Evolutionary conservation across 2,888 invertebrate genomes (phyloP), one percentile per base, ranked within the genome.

Genomic region (Geophilus truncorum): DNA sequence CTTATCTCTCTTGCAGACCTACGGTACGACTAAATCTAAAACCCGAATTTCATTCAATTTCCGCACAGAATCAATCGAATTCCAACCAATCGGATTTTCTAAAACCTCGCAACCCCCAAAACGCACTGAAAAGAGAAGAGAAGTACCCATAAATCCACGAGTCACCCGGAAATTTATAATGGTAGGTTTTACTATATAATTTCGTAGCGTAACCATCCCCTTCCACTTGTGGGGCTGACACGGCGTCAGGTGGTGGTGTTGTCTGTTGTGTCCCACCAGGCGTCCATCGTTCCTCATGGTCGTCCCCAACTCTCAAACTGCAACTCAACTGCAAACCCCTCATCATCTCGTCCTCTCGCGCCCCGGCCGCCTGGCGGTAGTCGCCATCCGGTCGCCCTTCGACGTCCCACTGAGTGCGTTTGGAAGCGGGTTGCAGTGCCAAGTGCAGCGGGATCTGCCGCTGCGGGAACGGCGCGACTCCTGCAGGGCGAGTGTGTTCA

Each of bases 161-260:
- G 45, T 45, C 45, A n/a, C 45, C 15, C 45, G 45, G 18, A 45
- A 45, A 45, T 45, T 45, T 45, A 10, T 45, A 45, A 45, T 45
- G 45, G 45, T 45, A 45, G 18, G n/a, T 45, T 18, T 18, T 45
- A 45, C 45, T n/a, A 12, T 62, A 28, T 62, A 25, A 62, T 62
- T 62, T 28, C 3, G 23, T 21, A 2, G 7, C 18, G 3, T 45
- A 7, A 18, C 5, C n/a, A 4, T 9, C 15, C 21, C 62, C 25
- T 25, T 62, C 62, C 6, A 23, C 62, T 45, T 45, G 45, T 45
- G 28, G 25, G 62, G 62, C 25, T 25, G 1, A 25, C 12, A 9
- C 25, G 62, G 62, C 62, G 62, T 62, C 62, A 62, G 62, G 62
- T 62, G 62, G 25, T 62, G 62, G 62, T 62, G 62, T 62, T 62